Base-by-base conservation (phyloP, 37 sponge, comb jelly and placozoan genomes). In the Eunapius fragilis region DNA sequence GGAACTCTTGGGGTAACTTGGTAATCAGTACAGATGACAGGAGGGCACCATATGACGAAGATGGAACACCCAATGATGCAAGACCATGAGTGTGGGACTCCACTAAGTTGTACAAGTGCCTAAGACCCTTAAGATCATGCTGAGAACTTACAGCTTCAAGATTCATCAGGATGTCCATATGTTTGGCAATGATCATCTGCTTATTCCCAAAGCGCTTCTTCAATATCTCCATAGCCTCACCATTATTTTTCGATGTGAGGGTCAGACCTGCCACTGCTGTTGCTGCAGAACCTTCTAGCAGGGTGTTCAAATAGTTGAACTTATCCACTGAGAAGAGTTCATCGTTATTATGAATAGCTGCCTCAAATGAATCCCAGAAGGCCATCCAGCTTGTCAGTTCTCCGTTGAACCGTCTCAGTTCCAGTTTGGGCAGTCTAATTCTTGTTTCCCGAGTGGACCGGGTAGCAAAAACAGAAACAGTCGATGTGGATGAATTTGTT, bases 1-100 rank as follows among this genome's bases (percentile, higher is more conserved):
- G 32, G 31, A 84, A n/a, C 34, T 84, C 84, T 12, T 49, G 50
- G 24, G 84, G 84, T 67, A 84, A 31, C 67, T 85, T 85, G 36
- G 25, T 77, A 9, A 85, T 47, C 7, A 75, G 67, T 50, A 74
- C 49, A 25, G 84, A 75, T 28, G 84, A 75, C 76, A 84, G 34
- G 11, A 84, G 84, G 9, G 67, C 67, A 5, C 84, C 84, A 84
- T 84, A 84, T 9, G 84, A 84, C 35, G 24, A 34, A 0, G 84
- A 23, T 7, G 84, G 36, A 23, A 84, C 84, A 27, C 84, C 84
- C 58, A 84, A 67, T 22, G 77, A 77, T 37, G 78, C 22, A 26
- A 84, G 76, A 10, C 84, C 76, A 45, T 76, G 45, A 25, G 75
- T 67, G n/a, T 84, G 38, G 9, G 76, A 26, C 30, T 84, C 84